Base-by-base conservation (phyloP, 37 sponge, comb jelly and placozoan species). In the Spongilla lacustris region DNA sequence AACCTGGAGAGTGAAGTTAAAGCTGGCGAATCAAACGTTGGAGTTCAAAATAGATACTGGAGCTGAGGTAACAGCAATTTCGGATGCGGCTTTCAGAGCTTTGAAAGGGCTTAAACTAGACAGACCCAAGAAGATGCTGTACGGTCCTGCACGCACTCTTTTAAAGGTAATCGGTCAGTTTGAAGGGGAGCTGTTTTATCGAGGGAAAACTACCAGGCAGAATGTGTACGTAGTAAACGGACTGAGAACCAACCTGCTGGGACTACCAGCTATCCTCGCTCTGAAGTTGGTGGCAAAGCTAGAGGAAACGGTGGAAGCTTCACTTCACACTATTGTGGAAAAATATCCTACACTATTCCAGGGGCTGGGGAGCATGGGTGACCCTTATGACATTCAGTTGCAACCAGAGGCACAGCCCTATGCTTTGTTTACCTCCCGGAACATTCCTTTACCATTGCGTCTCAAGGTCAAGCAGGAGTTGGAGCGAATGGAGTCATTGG, bases 361-460 rank as follows among this genome's bases (percentile, higher is more conserved):
- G 23, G 89, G 84, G 22, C 75, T 83, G 22, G 80, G 89, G 21
- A 89, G 36, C 17, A 68, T 79, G 21, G 28, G 67, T 29, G 81
- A 38, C 31, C 75, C 72, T 36, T 83, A 83, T 33, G 36, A 89
- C 25, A 89, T 83, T 36, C 58, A 83, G 31, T 74, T 89, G 26
- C 10, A 36, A 4, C 41, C 74, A 17, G 81, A 68, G 75, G 85
- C 85, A 13, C 23, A 76, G 32, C 86, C 86, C 27, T 69, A 76
- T 67, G 50, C 90, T n/a, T 68, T 84, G 23, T 84, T 13, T n/a
- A 67, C 85, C 26, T 80, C 89, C 2, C 25, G 84, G 50, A 50
- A 79, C 28, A 74, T 89, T 23, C 84, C 89, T 22, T n/a, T 88
- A 28, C 88, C 83, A 26, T 69, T 88, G 22, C 71, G 77, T 28